phyloP scores from a whole-genome alignment of 2,797 vertebrate species.

The Muscicapa comitata region DNA sequence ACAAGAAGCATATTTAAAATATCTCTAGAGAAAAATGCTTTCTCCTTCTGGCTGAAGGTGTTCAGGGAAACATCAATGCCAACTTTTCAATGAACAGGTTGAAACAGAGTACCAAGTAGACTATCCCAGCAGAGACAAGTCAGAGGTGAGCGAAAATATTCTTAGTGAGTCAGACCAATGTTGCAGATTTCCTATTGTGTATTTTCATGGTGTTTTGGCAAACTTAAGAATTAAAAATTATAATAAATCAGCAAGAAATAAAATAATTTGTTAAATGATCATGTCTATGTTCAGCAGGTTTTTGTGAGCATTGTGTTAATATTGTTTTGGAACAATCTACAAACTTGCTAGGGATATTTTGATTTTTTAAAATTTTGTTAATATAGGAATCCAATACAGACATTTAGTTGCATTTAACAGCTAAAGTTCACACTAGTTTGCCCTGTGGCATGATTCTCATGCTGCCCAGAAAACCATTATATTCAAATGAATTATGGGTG shows the following conservation, averaged over 20 bases:
- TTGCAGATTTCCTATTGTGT: background rate
- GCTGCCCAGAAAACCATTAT: background rate
- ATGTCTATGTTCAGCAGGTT: background rate
- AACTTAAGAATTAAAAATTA: background rate
- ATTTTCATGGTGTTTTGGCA: background rate
- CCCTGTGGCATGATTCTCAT: background rate
- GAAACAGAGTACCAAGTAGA: background rate
- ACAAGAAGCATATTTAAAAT: background rate
- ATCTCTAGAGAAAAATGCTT: background rate
- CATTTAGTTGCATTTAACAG: background rate
- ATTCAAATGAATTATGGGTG: background rate
- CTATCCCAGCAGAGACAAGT: background rate
- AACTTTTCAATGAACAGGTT: background rate
- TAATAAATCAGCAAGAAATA: background rate
- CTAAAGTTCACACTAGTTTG: background rate
- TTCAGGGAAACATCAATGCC: background rate
- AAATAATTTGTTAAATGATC: background rate
- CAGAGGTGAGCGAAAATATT: background rate
- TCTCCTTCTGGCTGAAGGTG: background rate
- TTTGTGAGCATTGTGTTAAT: background rate
- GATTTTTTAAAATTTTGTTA: background rate
- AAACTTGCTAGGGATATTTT: background rate
- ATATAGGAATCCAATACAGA: background rate
- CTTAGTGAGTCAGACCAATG: background rate
- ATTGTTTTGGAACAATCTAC: background rate